Conservation (phyloP, 1,140 invertebrate genomes). For the Camponotus vicinus region DNA sequence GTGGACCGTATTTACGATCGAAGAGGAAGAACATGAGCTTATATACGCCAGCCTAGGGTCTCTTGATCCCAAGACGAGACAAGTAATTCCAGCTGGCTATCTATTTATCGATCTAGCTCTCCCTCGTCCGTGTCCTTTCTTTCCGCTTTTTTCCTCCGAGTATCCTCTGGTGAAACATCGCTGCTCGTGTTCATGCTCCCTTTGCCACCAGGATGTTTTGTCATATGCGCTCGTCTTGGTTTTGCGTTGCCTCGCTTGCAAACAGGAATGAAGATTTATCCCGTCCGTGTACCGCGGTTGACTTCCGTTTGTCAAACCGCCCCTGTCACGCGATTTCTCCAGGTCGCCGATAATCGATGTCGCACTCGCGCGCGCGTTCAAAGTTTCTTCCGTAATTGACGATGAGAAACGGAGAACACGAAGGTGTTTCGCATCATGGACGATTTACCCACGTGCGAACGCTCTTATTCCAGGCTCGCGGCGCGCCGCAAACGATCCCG, state of each 20-base stretch:
- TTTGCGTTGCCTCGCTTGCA: conserved; percentile 43
- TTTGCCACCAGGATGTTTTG: conserved; percentile 53
- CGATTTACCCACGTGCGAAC: conserved; percentile 36
- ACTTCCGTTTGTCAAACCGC: conserved; percentile 59
- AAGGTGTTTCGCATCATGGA: not conserved
- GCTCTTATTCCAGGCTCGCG: conserved; percentile 50
- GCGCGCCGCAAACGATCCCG: conserved; percentile 47
- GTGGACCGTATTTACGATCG: conserved; percentile 54
- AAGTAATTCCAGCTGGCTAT: conserved; percentile 55
- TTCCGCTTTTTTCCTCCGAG: conserved; percentile 35
- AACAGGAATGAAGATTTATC: conserved; percentile 62
- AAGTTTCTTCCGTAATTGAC: conserved; percentile 45
- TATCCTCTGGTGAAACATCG: conserved; percentile 54
- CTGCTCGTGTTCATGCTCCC: conserved; percentile 49
- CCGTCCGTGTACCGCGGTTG: conserved; percentile 39
- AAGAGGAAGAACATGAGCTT: conserved; percentile 36
- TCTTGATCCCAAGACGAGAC: conserved; percentile 58
- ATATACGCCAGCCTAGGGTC: conserved; percentile 26
- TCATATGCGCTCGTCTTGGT: conserved; percentile 39
- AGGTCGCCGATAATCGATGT: conserved; percentile 45
- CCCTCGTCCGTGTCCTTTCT: not conserved
- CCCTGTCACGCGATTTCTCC: conserved; percentile 35
- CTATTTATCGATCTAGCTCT: conserved; percentile 57
- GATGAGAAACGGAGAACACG: conserved; percentile 20
- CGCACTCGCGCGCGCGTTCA: not conserved